Evolutionary conservation across 1,140 invertebrate species (phyloP).

Genomic region (Drosophila auraria): DNA sequence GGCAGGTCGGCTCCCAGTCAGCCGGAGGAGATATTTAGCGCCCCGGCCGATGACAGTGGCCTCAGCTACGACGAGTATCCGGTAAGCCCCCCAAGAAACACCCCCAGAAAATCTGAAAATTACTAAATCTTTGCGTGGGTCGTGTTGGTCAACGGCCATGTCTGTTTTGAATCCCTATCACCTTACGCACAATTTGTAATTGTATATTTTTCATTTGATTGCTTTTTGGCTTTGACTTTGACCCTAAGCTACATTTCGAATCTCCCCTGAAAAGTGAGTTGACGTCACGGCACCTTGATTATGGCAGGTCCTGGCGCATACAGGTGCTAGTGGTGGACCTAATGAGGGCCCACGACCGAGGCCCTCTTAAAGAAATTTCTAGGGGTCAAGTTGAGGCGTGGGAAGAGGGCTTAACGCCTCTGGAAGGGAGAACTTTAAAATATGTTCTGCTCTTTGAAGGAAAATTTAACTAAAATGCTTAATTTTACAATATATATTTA

Average conservation of each 20-base stretch:
- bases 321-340: slow-evolving; percentile 13
- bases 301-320: slow-evolving; percentile 1
- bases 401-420: background rate
- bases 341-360: slow-evolving; percentile 13
- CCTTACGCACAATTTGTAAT: slow-evolving; percentile 75
- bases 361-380: background rate
- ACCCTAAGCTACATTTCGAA: slow-evolving; percentile 41
- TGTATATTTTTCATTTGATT: slow-evolving; percentile 80
- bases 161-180: slow-evolving; percentile 55
- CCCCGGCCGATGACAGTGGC: slow-evolving; percentile 59
- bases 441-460: background rate
- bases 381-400: background rate
- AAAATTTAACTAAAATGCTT: background rate
- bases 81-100: slow-evolving; percentile 35
- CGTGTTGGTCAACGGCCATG: slow-evolving; percentile 14
- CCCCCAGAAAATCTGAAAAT: slow-evolving; percentile 13
- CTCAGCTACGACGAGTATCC: slow-evolving; percentile 80
- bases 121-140: slow-evolving; percentile 35
- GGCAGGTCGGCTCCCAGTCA: slow-evolving; percentile 55
- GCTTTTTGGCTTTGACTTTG: slow-evolving; percentile 62
- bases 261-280: slow-evolving; percentile 13
- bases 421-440: background rate
- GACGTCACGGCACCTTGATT: slow-evolving; percentile 57
- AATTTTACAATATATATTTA: background rate
- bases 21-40: slow-evolving; percentile 80